A percentile compares a stretch with the other conserved stretches of the same genome.
Evolutionary conservation across 2,888 invertebrate species (phyloP).

Genomic region (Lacanobia wlatinum): DNA sequence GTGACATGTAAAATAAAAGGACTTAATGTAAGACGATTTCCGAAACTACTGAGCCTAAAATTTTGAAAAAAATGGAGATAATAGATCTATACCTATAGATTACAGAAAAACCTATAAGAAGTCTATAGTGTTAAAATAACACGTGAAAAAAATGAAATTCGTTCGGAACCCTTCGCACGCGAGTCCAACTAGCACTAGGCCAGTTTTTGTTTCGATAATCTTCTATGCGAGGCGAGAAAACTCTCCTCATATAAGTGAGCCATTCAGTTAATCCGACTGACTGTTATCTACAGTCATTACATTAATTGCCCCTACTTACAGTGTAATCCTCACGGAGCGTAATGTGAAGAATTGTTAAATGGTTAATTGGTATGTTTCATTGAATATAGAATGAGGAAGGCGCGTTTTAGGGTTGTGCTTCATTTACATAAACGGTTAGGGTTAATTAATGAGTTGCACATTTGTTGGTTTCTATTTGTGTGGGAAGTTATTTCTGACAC

Average conservation of each 20-base stretch:
- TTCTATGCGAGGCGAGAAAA: neutral
- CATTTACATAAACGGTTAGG: neutral
- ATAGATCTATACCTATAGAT: no score
- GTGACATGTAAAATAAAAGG: no score
- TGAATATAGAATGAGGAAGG: conserved; percentile 15
- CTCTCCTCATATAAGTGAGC: neutral
- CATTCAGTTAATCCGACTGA: conserved; percentile 7
- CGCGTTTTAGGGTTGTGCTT: conserved; percentile 8
- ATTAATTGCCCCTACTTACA: conserved; percentile 31
- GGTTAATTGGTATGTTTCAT: conserved; percentile 30
- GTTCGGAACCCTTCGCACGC: no score
- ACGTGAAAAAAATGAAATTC: no score
- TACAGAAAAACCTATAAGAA: no score
- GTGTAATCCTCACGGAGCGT: conserved; percentile 13
- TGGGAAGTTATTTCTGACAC: no score
- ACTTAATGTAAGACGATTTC: no score
- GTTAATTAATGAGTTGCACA: neutral
- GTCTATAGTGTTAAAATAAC: no score
- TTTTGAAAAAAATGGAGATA: no score
- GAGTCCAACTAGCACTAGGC: no score
- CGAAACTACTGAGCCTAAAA: no score
- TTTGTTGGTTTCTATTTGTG: neutral
- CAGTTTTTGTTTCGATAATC: no score
- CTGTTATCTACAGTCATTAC: conserved; percentile 43
- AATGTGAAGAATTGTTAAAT: conserved; percentile 25